A percentile compares a stretch with the other conserved stretches of the same genome.
phyloP scores from a whole-genome alignment of 2,113 vertebrate genomes.

The Pseudolaguvia tuberculata region DNA sequence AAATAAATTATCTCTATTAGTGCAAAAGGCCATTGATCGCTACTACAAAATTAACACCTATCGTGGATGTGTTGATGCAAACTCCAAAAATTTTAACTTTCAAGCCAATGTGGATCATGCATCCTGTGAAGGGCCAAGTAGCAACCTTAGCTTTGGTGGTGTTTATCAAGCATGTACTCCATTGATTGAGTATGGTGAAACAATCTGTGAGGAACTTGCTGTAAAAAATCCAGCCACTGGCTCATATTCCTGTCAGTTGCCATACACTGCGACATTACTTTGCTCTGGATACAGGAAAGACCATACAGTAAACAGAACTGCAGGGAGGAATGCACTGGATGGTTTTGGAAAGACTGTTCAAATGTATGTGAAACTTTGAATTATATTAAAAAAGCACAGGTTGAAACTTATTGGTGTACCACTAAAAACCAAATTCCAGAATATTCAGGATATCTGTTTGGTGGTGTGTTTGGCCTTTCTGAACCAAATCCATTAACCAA shows the following conservation, averaged over 20 bases:
- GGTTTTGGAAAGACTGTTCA: conserved; percentile 72
- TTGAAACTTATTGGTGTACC: conserved; percentile 78
- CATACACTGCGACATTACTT: conserved; percentile 65
- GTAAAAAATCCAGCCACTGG: conserved; percentile 81
- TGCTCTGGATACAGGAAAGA: conserved; percentile 67
- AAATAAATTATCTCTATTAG: conserved; percentile 61
- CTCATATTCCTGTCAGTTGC: conserved; percentile 65
- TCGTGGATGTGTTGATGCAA: conserved; percentile 73
- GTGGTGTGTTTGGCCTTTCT: conserved; percentile 73
- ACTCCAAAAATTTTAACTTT: conserved; percentile 83
- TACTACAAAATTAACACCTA: conserved; percentile 82
- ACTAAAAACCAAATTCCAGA: conserved; percentile 30
- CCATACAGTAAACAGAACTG: conserved; percentile 75
- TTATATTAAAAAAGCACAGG: conserved; percentile 64
- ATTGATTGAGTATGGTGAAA: conserved; percentile 51
- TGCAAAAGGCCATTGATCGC: conserved; percentile 68
- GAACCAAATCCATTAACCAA: conserved; percentile 74
- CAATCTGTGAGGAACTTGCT: conserved; percentile 66
- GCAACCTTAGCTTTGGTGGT: conserved; percentile 85
- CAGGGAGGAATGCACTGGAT: too few relatives aligned
- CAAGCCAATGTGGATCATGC: conserved; percentile 80
- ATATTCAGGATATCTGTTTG: conserved; percentile 78
- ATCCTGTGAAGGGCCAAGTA: conserved; percentile 71
- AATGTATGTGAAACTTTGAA: too few relatives aligned
- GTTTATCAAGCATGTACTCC: conserved; percentile 73